Evolutionary conservation across 2,113 vertebrate species (phyloP), one percentile per base, ranked within the genome.

Genomic region (Herpailurus yagouaroundi): DNA sequence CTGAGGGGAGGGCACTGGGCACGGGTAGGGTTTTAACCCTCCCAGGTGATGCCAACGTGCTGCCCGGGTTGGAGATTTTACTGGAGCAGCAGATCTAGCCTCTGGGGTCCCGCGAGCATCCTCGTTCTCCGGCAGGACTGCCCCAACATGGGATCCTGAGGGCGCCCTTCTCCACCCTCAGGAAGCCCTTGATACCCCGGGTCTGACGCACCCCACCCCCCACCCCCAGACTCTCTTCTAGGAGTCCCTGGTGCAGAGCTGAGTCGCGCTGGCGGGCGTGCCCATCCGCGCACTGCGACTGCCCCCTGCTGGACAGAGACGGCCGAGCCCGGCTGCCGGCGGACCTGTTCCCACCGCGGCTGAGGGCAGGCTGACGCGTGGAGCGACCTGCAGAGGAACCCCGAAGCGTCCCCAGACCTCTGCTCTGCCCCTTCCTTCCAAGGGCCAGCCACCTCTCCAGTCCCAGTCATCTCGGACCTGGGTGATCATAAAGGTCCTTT

Each of bases 271-370:
- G 10, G 29, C 21, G 1, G 3, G 55, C 1, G 2, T 1, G 13
- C 50, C 81, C n/a, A 79, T 98, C 25, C 14, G 15, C 12, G 97
- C 81, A 21, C 95, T n/a, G 88, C 31, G 90, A 64, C 97, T 98
- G 97, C 98, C 98, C 98, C 95, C 98, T 98, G 97, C 98, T 97
- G 98, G 98, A 88, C 66, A 2, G 45, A 92, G 76, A n/a, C 1
- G 0, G 92, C 31, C 0, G 6, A 84, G 79, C 89, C 84, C 87
- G 6, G 85, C 60, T 5, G 57, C 80, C 45, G 9, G 10, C 0
- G 0, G 57, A 68, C 21, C 19, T 0, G 66, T 52, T 25, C 29
- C 55, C 29, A 15, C 23, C 25, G 25, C 13, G 41, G n/a, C 84
- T 36, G 25, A 50, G 15, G 18, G 4, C 16, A 14, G 69, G 79